Evolutionary conservation across 2,888 invertebrate species (phyloP).

Genomic region (Andrena praecox): DNA sequence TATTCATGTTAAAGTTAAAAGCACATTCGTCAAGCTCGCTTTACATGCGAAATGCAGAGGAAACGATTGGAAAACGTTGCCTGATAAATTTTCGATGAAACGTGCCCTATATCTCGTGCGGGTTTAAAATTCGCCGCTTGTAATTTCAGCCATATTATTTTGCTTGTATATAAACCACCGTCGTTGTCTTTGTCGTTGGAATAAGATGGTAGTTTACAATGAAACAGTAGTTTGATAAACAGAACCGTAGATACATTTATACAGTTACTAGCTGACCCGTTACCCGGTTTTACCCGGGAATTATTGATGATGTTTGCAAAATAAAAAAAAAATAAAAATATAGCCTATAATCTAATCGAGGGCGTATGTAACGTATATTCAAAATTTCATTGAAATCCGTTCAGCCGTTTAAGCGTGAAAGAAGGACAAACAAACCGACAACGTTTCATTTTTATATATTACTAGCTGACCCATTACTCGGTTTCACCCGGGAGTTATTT

Average conservation of each 20-base stretch:
- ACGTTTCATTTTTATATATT: too few species aligned
- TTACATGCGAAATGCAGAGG: background rate
- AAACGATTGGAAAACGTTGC: background rate
- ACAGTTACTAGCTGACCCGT: background rate
- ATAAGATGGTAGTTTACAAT: background rate
- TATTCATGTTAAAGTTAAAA: background rate
- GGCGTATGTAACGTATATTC: too few species aligned
- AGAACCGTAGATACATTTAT: background rate
- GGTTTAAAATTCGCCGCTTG: background rate
- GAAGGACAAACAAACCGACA: too few species aligned
- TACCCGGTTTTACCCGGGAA: too few species aligned
- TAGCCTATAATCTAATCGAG: too few species aligned
- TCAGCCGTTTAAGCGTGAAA: too few species aligned
- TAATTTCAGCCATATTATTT: background rate
- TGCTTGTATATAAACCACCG: background rate
- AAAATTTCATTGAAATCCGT: too few species aligned
- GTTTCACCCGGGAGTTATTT: too few species aligned
- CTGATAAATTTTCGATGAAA: background rate
- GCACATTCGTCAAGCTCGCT: background rate
- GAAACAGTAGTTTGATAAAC: background rate
- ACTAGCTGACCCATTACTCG: too few species aligned
- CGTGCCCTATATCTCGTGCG: background rate
- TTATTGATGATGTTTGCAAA: too few species aligned
- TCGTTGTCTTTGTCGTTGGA: background rate
- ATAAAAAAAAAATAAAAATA: too few species aligned